These are phyloP conservation scores for Blastomussa wellsi DNA, from an alignment of 92 coral and sea anemone species.

Conservation along the genomic window DNA sequence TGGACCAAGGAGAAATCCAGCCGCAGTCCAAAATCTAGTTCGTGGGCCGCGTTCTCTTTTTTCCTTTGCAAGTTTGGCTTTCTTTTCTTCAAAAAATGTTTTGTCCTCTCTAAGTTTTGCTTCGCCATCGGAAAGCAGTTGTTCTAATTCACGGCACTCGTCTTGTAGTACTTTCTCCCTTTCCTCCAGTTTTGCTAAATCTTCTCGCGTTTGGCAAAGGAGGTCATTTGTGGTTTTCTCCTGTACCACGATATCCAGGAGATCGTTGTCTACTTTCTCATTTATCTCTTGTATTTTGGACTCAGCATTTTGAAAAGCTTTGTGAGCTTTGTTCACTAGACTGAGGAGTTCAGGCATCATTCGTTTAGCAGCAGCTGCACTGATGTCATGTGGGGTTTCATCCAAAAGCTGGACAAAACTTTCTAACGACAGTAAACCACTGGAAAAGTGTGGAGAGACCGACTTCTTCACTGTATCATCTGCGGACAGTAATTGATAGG, in stretches of 20 bases:
- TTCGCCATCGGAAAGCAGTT: conserved; percentile 2
- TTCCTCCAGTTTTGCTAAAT: conserved; percentile 21
- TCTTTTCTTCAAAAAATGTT: neutral
- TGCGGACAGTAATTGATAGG: neutral
- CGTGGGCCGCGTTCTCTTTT: neutral
- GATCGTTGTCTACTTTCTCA: conserved; percentile 1
- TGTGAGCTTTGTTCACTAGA: neutral
- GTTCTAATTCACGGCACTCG: neutral
- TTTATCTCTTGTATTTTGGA: conserved; percentile 27
- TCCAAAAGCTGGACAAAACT: conserved; percentile 17
- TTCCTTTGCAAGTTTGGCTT: neutral
- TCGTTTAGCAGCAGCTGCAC: conserved; percentile 14
- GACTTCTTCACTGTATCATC: neutral
- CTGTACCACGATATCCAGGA: conserved; percentile 6
- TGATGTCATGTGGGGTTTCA: conserved; percentile 20
- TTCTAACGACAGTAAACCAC: conserved; percentile 20
- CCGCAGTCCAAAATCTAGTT: no score
- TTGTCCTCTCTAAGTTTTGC: neutral
- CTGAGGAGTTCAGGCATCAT: conserved; percentile 12
- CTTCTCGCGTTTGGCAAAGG: conserved; percentile 5
- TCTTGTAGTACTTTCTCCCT: conserved; percentile 9
- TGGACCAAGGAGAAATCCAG: no score
- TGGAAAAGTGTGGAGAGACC: conserved; percentile 20
- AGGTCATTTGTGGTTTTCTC: conserved; percentile 22
- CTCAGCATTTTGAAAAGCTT: conserved; percentile 17